Evolutionary conservation across 2,888 invertebrate genomes (phyloP).

Genomic region (Petrolisthes cinctipes): DNA sequence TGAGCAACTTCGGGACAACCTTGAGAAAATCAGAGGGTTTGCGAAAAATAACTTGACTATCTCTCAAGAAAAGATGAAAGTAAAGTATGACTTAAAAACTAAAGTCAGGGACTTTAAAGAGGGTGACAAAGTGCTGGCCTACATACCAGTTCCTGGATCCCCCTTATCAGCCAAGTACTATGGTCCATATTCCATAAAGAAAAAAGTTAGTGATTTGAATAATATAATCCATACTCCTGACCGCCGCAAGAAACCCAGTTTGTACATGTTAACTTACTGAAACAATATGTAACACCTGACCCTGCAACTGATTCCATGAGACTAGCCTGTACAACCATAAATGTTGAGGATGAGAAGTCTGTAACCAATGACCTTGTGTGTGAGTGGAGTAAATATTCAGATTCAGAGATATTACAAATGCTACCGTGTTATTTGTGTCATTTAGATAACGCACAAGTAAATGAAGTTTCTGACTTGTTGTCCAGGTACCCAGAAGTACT

Average conservation of each 20-base stretch:
- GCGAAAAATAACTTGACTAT: not conserved
- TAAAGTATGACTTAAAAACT: not conserved
- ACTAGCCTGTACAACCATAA: conserved; percentile 5
- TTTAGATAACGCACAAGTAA: not conserved
- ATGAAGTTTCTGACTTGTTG: not conserved
- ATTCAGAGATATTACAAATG: not conserved
- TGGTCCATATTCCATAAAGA: conserved; percentile 10
- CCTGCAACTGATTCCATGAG: conserved; percentile 1
- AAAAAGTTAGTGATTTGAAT: not conserved
- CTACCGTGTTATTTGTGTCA: not conserved
- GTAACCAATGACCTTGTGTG: not conserved
- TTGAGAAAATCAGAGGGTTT: not conserved
- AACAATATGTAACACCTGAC: not conserved
- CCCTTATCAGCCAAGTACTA: conserved; percentile 13
- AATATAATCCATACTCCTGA: conserved; percentile 19
- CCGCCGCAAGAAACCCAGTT: conserved; percentile 9
- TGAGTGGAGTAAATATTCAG: not conserved
- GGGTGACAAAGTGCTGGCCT: conserved; percentile 28
- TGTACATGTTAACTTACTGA: conserved; percentile 16
- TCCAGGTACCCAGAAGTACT: not conserved
- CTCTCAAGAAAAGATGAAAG: not conserved
- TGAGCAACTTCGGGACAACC: not conserved
- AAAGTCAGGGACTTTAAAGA: conserved; percentile 2
- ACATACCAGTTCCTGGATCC: conserved; percentile 6
- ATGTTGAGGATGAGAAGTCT: not conserved